Evolutionary conservation across 2,888 invertebrate species (phyloP), one percentile per base, ranked within the genome.

Genomic region (Venustoraphidia nigricollis): DNA sequence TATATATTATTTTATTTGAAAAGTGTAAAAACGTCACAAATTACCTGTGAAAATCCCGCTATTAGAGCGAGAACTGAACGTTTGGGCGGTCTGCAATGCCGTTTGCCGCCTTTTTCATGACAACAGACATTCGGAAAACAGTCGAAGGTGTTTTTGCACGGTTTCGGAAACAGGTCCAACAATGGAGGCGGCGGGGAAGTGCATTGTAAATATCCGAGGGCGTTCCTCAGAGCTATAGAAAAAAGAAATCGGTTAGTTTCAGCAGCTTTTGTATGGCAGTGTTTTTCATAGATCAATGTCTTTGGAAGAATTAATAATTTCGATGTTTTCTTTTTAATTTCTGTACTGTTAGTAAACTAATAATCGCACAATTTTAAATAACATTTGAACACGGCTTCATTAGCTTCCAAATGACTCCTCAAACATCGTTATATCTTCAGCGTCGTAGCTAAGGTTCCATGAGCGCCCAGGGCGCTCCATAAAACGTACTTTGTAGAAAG

Each of bases 81-180:
- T 60, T 78, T 81, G 36, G 85, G 82, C 8, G 85, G 83, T 42
- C 85, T 71, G 58, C 86, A 86, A 56, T 77, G 75, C 54, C 79
- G 79, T 56, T 75, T 74, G 4, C 81, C 81, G 5, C 81, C 81
- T 41, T 77, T 76, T 64, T 86, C 86, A 54, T 85, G 84, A 53
- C 86, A 86, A 61, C 85, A 86, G 50, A 86, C 68, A 65, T 84
- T 84, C 8, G 86, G 85, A 63, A 85, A 83, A 61, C 86, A 86
- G 62, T 85, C 84, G 4, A 83, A 69, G 10, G 79, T 78, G 8
- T 77, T 79, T 52, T 75, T 75, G 61, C 86, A 86, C 34, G 73
- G 66, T 58, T 80, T 81, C 2, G 84, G 81, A 64, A 83, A 82
- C 47, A 80, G 59, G 64, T 85, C 83, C 50, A 79, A 72, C 53